Percentiles rank a stretch among this genome's conserved stretches.
Conservation (phyloP, 2,888 invertebrate genomes). For the Thalpophila matura region DNA sequence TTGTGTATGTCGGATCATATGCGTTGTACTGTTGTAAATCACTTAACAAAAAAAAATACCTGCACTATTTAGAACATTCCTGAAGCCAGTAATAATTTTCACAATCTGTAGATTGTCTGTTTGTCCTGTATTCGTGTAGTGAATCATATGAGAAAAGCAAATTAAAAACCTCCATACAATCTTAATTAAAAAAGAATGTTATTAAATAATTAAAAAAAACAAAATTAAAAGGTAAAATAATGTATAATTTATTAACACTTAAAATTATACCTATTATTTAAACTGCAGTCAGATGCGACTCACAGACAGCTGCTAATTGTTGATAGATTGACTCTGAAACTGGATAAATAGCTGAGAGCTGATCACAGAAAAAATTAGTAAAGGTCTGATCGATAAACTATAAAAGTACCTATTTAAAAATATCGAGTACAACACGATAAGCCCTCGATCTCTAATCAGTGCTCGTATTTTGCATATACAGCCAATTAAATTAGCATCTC, state of each 20-base stretch:
- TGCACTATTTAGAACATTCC: constrained; percentile 34
- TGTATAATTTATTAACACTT: neutral
- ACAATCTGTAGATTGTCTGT: constrained; percentile 41
- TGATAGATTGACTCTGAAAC: too few species aligned
- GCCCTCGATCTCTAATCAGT: too few species aligned
- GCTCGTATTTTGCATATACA: too few species aligned
- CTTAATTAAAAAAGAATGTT: too few species aligned
- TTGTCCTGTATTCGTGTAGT: constrained; percentile 18
- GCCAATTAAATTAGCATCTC: too few species aligned
- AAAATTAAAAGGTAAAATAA: neutral
- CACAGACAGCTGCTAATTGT: neutral
- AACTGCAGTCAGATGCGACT: constrained; percentile 12
- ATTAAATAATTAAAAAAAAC: neutral
- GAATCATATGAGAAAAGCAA: constrained; percentile 78
- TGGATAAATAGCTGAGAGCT: too few species aligned
- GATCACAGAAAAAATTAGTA: too few species aligned
- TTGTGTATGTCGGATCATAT: neutral
- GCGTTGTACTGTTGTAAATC: neutral
- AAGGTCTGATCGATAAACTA: too few species aligned
- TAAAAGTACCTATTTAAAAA: too few species aligned
- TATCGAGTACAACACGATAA: too few species aligned
- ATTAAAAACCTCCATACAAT: neutral
- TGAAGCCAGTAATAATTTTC: constrained; percentile 75
- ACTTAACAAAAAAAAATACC: neutral
- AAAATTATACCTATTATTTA: neutral